Evolutionary conservation across 2,113 vertebrate species (phyloP).

Genomic region (Phalacrocorax pelagicus): DNA sequence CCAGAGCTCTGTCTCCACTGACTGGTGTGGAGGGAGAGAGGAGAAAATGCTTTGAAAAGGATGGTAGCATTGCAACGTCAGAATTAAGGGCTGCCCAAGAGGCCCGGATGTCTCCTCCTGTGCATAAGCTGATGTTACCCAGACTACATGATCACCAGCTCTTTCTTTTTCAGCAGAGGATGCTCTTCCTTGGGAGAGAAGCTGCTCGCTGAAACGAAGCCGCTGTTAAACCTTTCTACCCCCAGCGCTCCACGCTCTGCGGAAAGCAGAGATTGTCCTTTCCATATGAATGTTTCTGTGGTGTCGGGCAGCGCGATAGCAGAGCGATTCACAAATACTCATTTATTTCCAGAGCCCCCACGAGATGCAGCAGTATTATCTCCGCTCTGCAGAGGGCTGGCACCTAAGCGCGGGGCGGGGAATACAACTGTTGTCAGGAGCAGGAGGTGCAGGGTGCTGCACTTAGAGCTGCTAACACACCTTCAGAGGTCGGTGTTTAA

Average conservation of each 20-base stretch:
- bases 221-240: background rate
- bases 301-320: too few species aligned
- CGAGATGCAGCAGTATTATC: background rate
- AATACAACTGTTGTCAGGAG: background rate
- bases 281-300: background rate
- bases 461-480: background rate
- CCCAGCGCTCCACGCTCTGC: background rate
- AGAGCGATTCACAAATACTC: background rate
- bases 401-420: background rate
- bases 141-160: too few species aligned
- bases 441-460: background rate
- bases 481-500: background rate
- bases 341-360: background rate
- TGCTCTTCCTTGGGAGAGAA: background rate
- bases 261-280: background rate
- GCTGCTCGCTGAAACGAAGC: background rate
- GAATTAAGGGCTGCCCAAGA: background rate
- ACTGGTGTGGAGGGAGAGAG: background rate
- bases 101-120: background rate
- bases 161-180: background rate
- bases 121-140: too few species aligned
- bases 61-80: too few species aligned
- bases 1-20: background rate
- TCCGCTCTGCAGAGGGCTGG: background rate
- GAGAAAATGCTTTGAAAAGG: background rate